Evolutionary conservation across 2,888 invertebrate species (phyloP).

Genomic region (Acrocera orbiculus): DNA sequence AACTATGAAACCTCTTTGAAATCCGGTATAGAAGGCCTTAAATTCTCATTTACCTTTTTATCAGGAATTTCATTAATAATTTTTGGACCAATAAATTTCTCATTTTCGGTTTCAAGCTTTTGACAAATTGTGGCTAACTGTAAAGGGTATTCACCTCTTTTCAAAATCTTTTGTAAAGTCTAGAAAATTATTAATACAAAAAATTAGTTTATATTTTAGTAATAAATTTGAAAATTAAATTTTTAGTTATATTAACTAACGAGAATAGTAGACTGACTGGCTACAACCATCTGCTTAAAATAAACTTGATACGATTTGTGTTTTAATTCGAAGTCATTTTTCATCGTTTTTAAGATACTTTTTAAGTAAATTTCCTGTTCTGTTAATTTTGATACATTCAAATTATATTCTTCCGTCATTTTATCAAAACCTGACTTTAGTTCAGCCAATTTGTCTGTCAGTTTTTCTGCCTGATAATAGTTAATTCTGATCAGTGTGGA

Average conservation of each 20-base stretch:
- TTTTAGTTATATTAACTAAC: neutral
- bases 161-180: conserved; percentile 35
- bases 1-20: conserved; percentile 13
- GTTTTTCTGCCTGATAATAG: conserved; percentile 24
- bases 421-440: conserved; percentile 35
- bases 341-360: conserved; percentile 34
- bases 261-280: too few relatives aligned
- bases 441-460: conserved; percentile 23
- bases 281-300: conserved; percentile 41
- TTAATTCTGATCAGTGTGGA: conserved; percentile 25
- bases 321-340: conserved; percentile 35
- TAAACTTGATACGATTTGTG: conserved; percentile 35
- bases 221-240: neutral
- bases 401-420: conserved; percentile 30
- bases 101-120: conserved; percentile 45
- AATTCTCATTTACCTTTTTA: too few relatives aligned
- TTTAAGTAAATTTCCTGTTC: conserved; percentile 34
- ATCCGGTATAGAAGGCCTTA: too few relatives aligned
- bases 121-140: conserved; percentile 44
- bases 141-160: conserved; percentile 41
- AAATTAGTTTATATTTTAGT: neutral
- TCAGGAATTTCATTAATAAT: too few relatives aligned
- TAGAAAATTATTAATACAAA: conserved; percentile 15
- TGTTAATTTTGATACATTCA: conserved; percentile 33
- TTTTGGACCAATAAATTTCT: conserved; percentile 37